Conservation (phyloP, 2,113 vertebrate species). For the Nibea albiflora region DNA sequence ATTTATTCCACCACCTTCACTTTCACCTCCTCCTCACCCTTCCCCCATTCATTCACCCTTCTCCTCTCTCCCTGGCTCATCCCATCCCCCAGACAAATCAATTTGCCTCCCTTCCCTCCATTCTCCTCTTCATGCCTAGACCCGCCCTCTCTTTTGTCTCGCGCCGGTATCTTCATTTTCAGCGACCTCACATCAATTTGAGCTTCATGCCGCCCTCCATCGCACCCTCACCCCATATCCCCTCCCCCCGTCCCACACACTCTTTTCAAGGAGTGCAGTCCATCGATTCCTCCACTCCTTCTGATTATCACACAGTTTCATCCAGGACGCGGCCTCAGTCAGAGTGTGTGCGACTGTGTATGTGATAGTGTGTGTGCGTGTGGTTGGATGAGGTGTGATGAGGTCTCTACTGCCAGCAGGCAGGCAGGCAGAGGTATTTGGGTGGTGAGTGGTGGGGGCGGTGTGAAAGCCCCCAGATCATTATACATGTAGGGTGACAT, state of each 20-base stretch:
- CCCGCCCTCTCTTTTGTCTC: conserved; percentile 75
- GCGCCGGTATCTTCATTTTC: conserved; percentile 67
- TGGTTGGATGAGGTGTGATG: background rate
- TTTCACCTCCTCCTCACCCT: conserved; percentile 49
- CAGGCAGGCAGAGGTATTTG: conserved; percentile 32
- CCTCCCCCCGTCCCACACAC: conserved; percentile 4
- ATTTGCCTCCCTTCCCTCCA: conserved; percentile 47
- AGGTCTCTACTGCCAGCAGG: background rate
- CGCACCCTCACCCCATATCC: background rate
- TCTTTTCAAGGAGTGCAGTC: conserved; percentile 57
- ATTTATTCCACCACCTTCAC: conserved; percentile 37
- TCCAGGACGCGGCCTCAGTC: conserved; percentile 41
- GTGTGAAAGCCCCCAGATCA: conserved; percentile 3
- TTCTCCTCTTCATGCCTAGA: conserved; percentile 39
- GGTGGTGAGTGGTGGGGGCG: background rate
- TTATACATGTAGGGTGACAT: conserved; percentile 45
- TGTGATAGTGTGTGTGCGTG: background rate
- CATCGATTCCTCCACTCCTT: conserved; percentile 54
- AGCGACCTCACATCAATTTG: conserved; percentile 63
- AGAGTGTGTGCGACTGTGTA: background rate
- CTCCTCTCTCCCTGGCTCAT: conserved; percentile 16
- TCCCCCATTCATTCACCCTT: conserved; percentile 52
- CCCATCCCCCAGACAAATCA: conserved; percentile 72
- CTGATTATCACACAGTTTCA: conserved; percentile 71
- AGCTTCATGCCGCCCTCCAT: conserved; percentile 14